phyloP scores from a whole-genome alignment of 2,888 invertebrate genomes.

The Synergus umbraculus region DNA sequence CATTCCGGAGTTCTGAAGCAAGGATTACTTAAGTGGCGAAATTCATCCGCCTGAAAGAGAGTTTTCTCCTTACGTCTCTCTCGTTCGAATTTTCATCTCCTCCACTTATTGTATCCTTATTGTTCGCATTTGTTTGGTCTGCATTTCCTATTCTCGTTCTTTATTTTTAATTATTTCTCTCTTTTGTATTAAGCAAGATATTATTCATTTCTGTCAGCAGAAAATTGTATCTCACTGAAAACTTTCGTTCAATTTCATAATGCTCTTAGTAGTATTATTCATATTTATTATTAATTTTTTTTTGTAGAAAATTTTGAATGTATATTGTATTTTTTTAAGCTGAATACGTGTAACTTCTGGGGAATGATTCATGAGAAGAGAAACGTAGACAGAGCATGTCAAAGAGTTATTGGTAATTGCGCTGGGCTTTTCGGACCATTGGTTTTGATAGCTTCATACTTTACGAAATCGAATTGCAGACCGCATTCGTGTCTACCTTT shows the following conservation, averaged over 20 bases:
- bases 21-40: constrained; percentile 67
- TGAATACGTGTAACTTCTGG: constrained; percentile 51
- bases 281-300: neutral
- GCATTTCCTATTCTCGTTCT: neutral
- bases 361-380: constrained; percentile 49
- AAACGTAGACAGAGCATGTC: constrained; percentile 65
- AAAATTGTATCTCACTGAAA: neutral
- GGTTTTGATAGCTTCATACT: constrained; percentile 76
- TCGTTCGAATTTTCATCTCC: constrained; percentile 20
- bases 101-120: neutral
- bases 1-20: constrained; percentile 62
- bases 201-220: neutral
- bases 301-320: neutral
- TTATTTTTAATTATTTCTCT: neutral
- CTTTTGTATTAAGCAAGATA: neutral
- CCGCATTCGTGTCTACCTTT: constrained; percentile 66
- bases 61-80: constrained; percentile 2
- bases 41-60: constrained; percentile 62
- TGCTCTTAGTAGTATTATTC: neutral
- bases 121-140: neutral
- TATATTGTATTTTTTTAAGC: constrained; percentile 9
- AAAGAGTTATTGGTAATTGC: constrained; percentile 76
- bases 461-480: constrained; percentile 73
- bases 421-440: constrained; percentile 72
- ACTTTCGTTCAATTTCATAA: neutral